Evolutionary conservation across 2,113 vertebrate genomes (phyloP).

Genomic region (Boulengeromyrus knoepffleri): DNA sequence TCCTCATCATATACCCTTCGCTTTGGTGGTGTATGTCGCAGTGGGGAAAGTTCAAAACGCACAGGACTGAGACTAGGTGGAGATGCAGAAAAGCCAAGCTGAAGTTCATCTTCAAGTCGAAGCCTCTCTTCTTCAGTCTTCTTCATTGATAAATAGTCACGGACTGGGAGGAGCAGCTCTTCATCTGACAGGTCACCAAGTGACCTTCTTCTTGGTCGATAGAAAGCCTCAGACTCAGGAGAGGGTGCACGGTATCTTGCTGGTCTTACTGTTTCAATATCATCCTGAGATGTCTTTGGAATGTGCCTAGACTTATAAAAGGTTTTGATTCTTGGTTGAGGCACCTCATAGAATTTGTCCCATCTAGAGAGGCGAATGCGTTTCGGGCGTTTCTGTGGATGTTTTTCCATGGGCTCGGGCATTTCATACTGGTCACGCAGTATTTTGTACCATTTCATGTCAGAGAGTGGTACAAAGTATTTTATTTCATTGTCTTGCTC

Average conservation of each 20-base stretch:
- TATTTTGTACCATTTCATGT: slow-evolving; percentile 98
- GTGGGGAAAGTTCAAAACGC: slow-evolving; percentile 81
- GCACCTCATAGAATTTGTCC: slow-evolving; percentile 96
- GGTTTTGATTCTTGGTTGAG: slow-evolving; percentile 84
- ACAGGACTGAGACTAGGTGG: slow-evolving; percentile 89
- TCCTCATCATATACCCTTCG: slow-evolving; percentile 57
- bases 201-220: slow-evolving; percentile 79
- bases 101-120: slow-evolving; percentile 86
- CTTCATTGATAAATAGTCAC: slow-evolving; percentile 93
- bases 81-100: slow-evolving; percentile 87
- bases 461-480: slow-evolving; percentile 86
- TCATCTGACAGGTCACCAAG: slow-evolving; percentile 91
- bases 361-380: slow-evolving; percentile 94
- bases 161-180: slow-evolving; percentile 82
- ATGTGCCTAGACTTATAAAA: slow-evolving; percentile 89
- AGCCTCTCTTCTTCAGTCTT: slow-evolving; percentile 88
- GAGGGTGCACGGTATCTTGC: slow-evolving; percentile 77
- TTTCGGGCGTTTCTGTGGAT: slow-evolving; percentile 83
- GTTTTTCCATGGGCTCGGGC: slow-evolving; percentile 86
- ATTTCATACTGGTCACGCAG: slow-evolving; percentile 93
- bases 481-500: slow-evolving; percentile 88
- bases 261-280: slow-evolving; percentile 91
- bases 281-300: slow-evolving; percentile 80
- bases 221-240: slow-evolving; percentile 78
- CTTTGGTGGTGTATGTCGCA: slow-evolving; percentile 72